Evolutionary conservation across 2,888 invertebrate genomes (phyloP).

Genomic region (Calliphora vomitoria): DNA sequence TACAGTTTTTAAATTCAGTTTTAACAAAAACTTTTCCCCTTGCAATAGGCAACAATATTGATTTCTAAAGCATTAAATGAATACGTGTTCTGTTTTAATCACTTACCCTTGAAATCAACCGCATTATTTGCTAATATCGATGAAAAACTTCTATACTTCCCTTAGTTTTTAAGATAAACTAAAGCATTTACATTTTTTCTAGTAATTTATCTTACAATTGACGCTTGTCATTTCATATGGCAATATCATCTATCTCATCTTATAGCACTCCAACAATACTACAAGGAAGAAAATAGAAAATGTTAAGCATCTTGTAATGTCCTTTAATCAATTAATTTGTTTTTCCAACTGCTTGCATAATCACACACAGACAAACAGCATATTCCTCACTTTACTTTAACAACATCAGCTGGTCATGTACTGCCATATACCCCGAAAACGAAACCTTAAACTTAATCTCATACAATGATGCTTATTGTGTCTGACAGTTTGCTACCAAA

Average conservation of each 20-base stretch:
- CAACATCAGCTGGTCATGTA: conserved; percentile 31
- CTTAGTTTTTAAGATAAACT: conserved; percentile 5
- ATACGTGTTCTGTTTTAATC: background rate
- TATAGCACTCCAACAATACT: background rate
- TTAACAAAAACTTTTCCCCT: background rate
- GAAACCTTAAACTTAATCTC: conserved; percentile 70
- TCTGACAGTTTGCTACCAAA: conserved; percentile 77
- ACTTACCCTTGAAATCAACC: conserved; percentile 6
- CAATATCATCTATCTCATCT: conserved; percentile 73
- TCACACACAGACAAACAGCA: conserved; percentile 37
- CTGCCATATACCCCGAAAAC: conserved; percentile 30
- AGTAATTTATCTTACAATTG: conserved; percentile 75
- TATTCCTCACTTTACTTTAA: background rate
- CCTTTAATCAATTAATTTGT: conserved; percentile 78
- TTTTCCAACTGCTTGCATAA: conserved; percentile 69
- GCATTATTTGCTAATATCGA: conserved; percentile 10
- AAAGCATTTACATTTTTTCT: background rate
- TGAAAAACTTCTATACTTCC: conserved; percentile 1
- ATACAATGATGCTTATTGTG: conserved; percentile 73
- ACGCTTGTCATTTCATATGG: conserved; percentile 72
- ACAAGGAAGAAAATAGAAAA: too few species aligned
- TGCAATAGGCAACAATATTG: conserved; percentile 18
- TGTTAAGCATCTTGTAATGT: conserved; percentile 76
- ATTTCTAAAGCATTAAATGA: background rate
- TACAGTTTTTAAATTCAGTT: background rate